Evolutionary conservation across 1,140 invertebrate species (phyloP).

Genomic region (Drosophila ironensis): DNA sequence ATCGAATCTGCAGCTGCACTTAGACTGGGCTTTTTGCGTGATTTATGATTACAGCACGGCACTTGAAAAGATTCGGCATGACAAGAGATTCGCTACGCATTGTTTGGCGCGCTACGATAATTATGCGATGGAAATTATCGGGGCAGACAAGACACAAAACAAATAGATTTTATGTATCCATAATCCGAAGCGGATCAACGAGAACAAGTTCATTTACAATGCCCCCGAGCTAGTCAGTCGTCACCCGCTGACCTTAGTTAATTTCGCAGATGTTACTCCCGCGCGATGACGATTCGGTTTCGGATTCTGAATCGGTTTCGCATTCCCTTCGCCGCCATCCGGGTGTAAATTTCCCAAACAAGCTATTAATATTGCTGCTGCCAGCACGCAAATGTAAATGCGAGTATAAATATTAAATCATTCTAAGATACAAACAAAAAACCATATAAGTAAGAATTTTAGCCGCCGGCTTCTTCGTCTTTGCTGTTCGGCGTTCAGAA

Average conservation of each 20-base stretch:
- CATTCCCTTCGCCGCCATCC: conserved; percentile 40
- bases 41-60: conserved; percentile 69
- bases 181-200: conserved; percentile 4
- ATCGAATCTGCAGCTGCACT: conserved; percentile 48
- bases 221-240: background rate
- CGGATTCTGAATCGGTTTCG: background rate
- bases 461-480: conserved; percentile 24
- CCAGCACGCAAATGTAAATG: conserved; percentile 73
- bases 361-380: conserved; percentile 54
- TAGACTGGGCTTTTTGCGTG: conserved; percentile 50
- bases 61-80: conserved; percentile 58
- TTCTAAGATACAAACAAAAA: conserved; percentile 40
- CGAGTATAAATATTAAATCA: conserved; percentile 67
- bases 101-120: conserved; percentile 54
- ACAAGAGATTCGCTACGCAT: conserved; percentile 72
- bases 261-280: conserved; percentile 18
- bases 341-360: conserved; percentile 75
- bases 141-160: too few relatives aligned
- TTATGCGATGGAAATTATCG: conserved; percentile 24
- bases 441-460: background rate
- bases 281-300: background rate
- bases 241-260: conserved; percentile 45
- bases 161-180: background rate
- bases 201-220: conserved; percentile 56
- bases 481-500: conserved; percentile 53